Percentiles rank a stretch among this genome's conserved stretches.
Evolutionary conservation across 1,140 invertebrate species (phyloP).

Genomic region (Drosophila tsacasi): DNA sequence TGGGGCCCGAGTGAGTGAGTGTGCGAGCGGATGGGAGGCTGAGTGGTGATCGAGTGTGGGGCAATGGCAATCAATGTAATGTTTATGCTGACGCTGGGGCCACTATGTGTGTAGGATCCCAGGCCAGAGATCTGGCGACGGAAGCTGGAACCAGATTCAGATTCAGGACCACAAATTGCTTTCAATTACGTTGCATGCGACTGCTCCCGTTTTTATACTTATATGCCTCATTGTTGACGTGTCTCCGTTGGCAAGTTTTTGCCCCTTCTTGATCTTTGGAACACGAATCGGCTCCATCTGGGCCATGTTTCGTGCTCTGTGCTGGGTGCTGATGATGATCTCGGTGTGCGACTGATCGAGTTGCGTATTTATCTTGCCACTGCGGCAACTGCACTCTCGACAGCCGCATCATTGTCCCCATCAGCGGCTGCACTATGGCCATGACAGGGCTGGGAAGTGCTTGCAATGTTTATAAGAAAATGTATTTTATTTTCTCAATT

Average conservation of each 20-base stretch:
- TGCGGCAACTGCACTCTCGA: constrained; percentile 66
- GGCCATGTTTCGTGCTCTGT: constrained; percentile 62
- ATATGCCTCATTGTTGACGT: constrained; percentile 70
- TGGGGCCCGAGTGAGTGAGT: constrained; percentile 12
- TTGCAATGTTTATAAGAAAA: background rate
- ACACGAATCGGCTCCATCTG: constrained; percentile 26
- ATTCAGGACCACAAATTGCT: constrained; percentile 78
- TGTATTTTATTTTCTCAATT: too few relatives aligned
- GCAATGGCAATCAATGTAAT: constrained; percentile 79
- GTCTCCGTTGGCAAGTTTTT: constrained; percentile 56
- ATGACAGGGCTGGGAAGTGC: background rate
- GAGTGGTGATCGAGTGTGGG: constrained; percentile 43
- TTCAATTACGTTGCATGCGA: constrained; percentile 80
- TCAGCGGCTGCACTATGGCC: constrained; percentile 28
- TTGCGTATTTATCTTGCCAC: constrained; percentile 72
- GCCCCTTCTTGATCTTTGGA: constrained; percentile 9
- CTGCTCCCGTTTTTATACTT: constrained; percentile 76
- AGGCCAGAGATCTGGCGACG: constrained; percentile 20
- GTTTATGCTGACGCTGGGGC: constrained; percentile 70
- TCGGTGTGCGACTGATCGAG: constrained; percentile 65
- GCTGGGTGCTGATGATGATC: constrained; percentile 53
- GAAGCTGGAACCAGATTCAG: constrained; percentile 36
- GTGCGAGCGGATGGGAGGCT: constrained; percentile 12
- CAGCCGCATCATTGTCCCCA: constrained; percentile 49
- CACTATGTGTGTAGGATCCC: constrained; percentile 2